Conservation (phyloP, 2,888 invertebrate genomes). For the Aquatica leii region DNA sequence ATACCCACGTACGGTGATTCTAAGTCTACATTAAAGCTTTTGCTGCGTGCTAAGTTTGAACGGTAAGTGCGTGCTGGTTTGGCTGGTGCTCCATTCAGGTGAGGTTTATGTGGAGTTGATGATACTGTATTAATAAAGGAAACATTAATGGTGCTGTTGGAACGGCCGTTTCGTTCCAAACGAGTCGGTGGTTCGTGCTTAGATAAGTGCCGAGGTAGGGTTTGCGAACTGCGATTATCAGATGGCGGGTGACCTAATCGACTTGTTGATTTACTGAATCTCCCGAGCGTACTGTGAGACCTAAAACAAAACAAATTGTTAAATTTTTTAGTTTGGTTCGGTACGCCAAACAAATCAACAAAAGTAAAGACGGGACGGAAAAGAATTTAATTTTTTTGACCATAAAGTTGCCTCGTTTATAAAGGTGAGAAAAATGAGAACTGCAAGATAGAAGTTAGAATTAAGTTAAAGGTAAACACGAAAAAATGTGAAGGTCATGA, state of each 20-base stretch:
- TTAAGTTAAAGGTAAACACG: too few relatives aligned
- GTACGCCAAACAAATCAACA: too few relatives aligned
- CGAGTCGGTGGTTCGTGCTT: slow-evolving; percentile 54
- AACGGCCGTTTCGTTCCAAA: slow-evolving; percentile 65
- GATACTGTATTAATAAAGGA: slow-evolving; percentile 67
- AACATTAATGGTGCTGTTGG: slow-evolving; percentile 72
- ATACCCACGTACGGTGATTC: slow-evolving; percentile 57
- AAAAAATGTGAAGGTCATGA: too few relatives aligned
- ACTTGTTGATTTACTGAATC: slow-evolving; percentile 84
- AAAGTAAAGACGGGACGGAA: too few relatives aligned
- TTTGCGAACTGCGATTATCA: slow-evolving; percentile 71
- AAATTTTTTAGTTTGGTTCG: too few relatives aligned
- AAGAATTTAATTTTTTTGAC: too few relatives aligned
- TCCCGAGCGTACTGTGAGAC: slow-evolving; percentile 77
- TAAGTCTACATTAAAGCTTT: slow-evolving; percentile 78
- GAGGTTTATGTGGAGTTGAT: slow-evolving; percentile 47
- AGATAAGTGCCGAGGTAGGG: slow-evolving; percentile 71
- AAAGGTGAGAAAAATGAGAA: too few relatives aligned
- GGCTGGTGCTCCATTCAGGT: slow-evolving; percentile 67
- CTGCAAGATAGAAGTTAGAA: too few relatives aligned
- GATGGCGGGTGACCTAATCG: slow-evolving; percentile 69
- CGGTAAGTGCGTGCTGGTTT: slow-evolving; percentile 84
- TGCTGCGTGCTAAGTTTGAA: slow-evolving; percentile 77
- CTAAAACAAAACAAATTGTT: slow-evolving; percentile 65
- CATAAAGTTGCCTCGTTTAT: too few relatives aligned